Conservation (phyloP, 1,140 invertebrate genomes). For the Platyscapa corneri region DNA sequence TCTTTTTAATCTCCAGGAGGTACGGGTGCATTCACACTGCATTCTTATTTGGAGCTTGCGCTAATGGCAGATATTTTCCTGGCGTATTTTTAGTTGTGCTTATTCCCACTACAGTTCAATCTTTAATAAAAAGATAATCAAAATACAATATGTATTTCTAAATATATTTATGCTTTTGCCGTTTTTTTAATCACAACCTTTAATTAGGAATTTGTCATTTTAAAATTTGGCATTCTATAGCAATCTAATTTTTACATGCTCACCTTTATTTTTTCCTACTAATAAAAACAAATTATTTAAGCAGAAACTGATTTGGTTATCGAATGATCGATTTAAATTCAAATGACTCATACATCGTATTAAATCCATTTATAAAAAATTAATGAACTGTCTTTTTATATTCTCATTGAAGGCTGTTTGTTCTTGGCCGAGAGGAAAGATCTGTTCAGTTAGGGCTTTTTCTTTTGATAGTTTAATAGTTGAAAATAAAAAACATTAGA, state of each 20-base stretch:
- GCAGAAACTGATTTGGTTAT: constrained; percentile 3
- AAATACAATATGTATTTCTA: no score
- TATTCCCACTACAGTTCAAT: no score
- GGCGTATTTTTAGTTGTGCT: no score
- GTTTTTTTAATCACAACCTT: neutral
- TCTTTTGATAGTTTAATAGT: neutral
- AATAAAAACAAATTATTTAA: neutral
- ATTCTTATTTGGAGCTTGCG: no score
- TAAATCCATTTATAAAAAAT: neutral
- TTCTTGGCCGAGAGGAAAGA: neutral
- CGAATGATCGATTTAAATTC: neutral
- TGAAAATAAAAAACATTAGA: no score
- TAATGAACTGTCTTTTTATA: neutral
- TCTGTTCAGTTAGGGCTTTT: neutral
- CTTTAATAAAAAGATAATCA: no score
- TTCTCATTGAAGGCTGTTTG: neutral
- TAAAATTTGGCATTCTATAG: neutral
- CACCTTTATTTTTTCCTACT: no score
- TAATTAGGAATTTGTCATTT: neutral
- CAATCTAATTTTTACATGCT: no score
- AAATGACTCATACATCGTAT: constrained; percentile 5
- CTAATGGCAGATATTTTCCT: no score
- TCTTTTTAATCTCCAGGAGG: no score
- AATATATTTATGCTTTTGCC: neutral
- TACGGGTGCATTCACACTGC: no score